Conservation (phyloP, 2,797 vertebrate species). For the Malacoctenus gilli region DNA sequence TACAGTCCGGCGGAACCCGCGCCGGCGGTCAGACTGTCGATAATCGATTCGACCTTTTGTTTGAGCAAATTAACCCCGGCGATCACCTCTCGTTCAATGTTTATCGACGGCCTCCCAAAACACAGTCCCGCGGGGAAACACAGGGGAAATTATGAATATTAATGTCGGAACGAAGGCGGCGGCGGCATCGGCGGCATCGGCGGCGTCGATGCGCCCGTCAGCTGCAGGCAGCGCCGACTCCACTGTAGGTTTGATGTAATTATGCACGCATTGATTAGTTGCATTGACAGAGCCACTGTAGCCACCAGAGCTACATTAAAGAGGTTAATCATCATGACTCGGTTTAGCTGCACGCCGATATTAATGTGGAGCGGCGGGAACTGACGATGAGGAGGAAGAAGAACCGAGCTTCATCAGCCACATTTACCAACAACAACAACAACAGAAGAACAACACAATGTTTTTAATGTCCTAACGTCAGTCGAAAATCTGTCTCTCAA, state of each 20-base stretch:
- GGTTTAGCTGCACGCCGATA: slow-evolving; percentile 42
- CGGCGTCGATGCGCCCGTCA: slow-evolving; percentile 12
- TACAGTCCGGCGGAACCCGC: background rate
- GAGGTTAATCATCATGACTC: slow-evolving; percentile 67
- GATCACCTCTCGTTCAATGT: slow-evolving; percentile 47
- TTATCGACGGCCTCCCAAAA: slow-evolving; percentile 51
- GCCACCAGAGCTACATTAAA: slow-evolving; percentile 55
- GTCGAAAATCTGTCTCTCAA: too few species aligned
- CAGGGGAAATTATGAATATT: slow-evolving; percentile 49
- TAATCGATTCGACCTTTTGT: slow-evolving; percentile 63
- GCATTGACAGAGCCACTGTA: slow-evolving; percentile 54
- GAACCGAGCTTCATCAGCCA: too few species aligned
- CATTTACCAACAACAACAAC: too few species aligned
- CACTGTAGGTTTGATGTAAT: slow-evolving; percentile 33
- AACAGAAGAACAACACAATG: too few species aligned
- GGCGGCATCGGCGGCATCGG: slow-evolving; percentile 15
- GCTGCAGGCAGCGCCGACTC: slow-evolving; percentile 15
- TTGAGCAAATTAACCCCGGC: slow-evolving; percentile 66
- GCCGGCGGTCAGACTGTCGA: slow-evolving; percentile 24
- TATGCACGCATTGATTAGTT: slow-evolving; percentile 54
- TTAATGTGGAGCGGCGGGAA: slow-evolving; percentile 27
- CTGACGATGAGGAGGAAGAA: slow-evolving; percentile 14
- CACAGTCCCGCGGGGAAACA: slow-evolving; percentile 22
- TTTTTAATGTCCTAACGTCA: too few species aligned
- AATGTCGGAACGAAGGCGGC: slow-evolving; percentile 28